Base-by-base conservation (phyloP, 2,113 vertebrate species). In the Gobio gobio region DNA sequence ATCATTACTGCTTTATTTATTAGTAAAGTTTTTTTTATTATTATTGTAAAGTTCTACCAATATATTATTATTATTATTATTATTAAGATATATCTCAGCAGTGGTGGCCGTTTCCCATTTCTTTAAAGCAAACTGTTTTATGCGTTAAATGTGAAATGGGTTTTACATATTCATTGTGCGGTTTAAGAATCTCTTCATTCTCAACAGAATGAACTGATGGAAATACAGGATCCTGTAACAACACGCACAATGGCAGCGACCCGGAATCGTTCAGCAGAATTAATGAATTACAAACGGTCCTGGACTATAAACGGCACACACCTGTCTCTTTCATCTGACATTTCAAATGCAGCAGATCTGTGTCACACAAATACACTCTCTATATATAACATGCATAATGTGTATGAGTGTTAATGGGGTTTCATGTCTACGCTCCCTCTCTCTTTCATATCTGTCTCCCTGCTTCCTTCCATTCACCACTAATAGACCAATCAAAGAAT, bases 281-380 rank as follows among this genome's bases (percentile, higher is more conserved):
- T 4, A 79, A 79, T 80, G 40, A 80, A 80, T 59, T 16, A 78
- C 22, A 78, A 78, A 24, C 26, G 29, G n/a, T 13, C 6, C 29
- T 24, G 56, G 36, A 5, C 58, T n/a, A 79, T 45, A 33, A 76
- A 45, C 22, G 13, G 77, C 78, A 64, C 40, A 14, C 76, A 80
- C 78, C 78, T 80, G 78, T 59, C 22, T 61, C 78, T 64, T 80
- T 80, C 58, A 64, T 80, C 78, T 24, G 58, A 24, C 33, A 59
- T 43, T 59, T 59, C 54, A 78, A 9, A 58, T 8, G 10, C 33
- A 58, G 29, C 18, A 43, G 58, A 64, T 80, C 78, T 64, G 58
- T 22, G 36, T 43, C 13, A 56, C 54, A 22, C 26, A 78, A 58
- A 58, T n/a, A 58, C 26, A 78, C 70, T 47, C 70, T 47, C 12